Evolutionary conservation across 2,888 invertebrate genomes (phyloP).

Genomic region (Drosophila peninsularis): DNA sequence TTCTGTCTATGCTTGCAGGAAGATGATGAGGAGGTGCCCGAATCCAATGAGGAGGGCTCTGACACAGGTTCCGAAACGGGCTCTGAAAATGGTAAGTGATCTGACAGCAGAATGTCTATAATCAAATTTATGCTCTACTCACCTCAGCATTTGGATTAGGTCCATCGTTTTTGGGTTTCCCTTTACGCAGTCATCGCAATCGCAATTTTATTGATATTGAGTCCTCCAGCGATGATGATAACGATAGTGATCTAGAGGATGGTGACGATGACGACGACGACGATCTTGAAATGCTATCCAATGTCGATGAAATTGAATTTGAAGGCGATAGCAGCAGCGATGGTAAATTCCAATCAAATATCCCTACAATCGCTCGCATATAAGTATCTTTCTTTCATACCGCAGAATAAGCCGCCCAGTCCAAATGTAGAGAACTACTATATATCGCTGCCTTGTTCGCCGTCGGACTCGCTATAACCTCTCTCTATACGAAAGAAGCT

Average conservation of each 20-base stretch:
- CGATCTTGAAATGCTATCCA: constrained; percentile 35
- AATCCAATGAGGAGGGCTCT: constrained; percentile 85
- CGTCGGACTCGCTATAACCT: background rate
- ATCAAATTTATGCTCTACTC: constrained; percentile 8
- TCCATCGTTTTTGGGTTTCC: constrained; percentile 67
- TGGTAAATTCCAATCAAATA: constrained; percentile 42
- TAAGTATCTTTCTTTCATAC: constrained; percentile 19
- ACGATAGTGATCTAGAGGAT: constrained; percentile 61
- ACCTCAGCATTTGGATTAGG: constrained; percentile 59
- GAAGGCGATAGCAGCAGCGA: constrained; percentile 62
- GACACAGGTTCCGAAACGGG: constrained; percentile 84
- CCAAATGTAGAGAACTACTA: constrained; percentile 4
- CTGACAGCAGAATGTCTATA: background rate
- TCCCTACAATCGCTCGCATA: background rate
- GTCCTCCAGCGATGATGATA: constrained; percentile 56
- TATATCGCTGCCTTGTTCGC: background rate
- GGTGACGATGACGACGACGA: constrained; percentile 49
- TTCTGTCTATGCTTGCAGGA: constrained; percentile 85
- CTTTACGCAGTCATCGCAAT: constrained; percentile 71
- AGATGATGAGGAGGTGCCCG: constrained; percentile 88
- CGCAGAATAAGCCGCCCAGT: constrained; percentile 46
- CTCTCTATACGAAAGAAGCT: constrained; percentile 12
- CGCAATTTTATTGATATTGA: constrained; percentile 56
- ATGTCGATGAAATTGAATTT: constrained; percentile 45
- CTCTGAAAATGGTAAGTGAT: constrained; percentile 78